Evolutionary conservation across 2,888 invertebrate species (phyloP).

Genomic region (Tachina fera): DNA sequence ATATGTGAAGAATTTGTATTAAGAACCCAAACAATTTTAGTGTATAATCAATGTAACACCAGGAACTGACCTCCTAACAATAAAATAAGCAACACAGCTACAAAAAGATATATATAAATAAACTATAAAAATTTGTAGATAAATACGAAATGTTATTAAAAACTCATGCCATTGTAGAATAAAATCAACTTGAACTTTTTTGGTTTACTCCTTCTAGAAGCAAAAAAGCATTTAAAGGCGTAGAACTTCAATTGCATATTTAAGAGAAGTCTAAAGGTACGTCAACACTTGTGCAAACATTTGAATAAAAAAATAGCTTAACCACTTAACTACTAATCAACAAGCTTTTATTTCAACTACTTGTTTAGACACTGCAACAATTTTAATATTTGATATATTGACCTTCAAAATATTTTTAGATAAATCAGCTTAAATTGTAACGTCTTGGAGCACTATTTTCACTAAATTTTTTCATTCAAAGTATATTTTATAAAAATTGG

Average conservation of each 20-base stretch:
- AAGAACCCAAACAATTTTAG: slow-evolving; percentile 63
- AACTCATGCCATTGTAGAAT: slow-evolving; percentile 18
- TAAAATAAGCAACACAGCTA: slow-evolving; percentile 17
- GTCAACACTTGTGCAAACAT: too few species aligned
- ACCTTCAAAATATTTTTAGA: too few species aligned
- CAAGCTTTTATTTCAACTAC: too few species aligned
- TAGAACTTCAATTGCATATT: slow-evolving; percentile 1
- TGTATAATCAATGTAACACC: slow-evolving; percentile 68
- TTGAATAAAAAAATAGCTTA: too few species aligned
- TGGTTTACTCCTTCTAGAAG: neutral
- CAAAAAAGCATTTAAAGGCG: slow-evolving; percentile 12
- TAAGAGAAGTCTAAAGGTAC: too few species aligned
- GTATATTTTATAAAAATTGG: too few species aligned
- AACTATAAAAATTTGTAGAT: neutral
- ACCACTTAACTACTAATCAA: too few species aligned
- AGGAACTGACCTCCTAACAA: slow-evolving; percentile 65
- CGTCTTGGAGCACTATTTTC: too few species aligned
- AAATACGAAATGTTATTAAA: neutral
- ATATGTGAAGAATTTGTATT: slow-evolving; percentile 45
- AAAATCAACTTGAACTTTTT: slow-evolving; percentile 44
- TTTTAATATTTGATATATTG: too few species aligned
- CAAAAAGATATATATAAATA: slow-evolving; percentile 4
- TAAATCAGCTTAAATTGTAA: neutral
- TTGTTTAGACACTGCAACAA: too few species aligned
- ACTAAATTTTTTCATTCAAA: too few species aligned